Evolutionary conservation across 2,888 invertebrate species (phyloP).

Genomic region (Cyclophora punctaria): DNA sequence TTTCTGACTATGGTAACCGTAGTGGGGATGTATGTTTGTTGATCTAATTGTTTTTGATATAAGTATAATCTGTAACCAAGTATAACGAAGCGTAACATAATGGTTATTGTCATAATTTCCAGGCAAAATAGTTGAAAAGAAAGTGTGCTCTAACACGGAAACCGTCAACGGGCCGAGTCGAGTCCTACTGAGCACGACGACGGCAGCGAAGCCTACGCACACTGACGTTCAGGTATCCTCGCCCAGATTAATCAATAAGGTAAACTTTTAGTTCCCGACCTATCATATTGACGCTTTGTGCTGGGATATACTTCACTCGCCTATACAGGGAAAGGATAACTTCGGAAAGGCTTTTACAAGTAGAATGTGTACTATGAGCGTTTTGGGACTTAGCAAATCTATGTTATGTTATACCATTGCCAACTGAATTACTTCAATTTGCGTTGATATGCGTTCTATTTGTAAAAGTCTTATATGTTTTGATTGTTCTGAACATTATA

Average conservation of each 20-base stretch:
- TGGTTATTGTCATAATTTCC: slow-evolving; percentile 20
- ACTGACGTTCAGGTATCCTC: slow-evolving; percentile 72
- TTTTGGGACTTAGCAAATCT: too few relatives aligned
- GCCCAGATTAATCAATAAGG: slow-evolving; percentile 73
- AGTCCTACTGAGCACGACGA: slow-evolving; percentile 49
- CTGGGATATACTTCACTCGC: slow-evolving; percentile 33
- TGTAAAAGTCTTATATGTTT: too few relatives aligned
- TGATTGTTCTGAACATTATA: too few relatives aligned
- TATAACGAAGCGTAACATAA: too few relatives aligned
- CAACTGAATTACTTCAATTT: too few relatives aligned
- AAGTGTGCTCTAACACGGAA: slow-evolving; percentile 72
- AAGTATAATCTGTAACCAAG: too few relatives aligned
- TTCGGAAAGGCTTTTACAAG: not conserved
- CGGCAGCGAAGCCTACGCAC: slow-evolving; percentile 51
- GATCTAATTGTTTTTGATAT: too few relatives aligned
- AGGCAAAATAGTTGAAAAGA: slow-evolving; percentile 80
- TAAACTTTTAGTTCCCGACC: slow-evolving; percentile 62
- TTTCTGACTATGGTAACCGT: too few relatives aligned
- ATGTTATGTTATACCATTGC: too few relatives aligned
- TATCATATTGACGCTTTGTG: slow-evolving; percentile 40
- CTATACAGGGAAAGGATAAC: slow-evolving; percentile 3
- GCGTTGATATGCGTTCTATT: too few relatives aligned
- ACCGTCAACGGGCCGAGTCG: slow-evolving; percentile 61
- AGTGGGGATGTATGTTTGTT: too few relatives aligned
- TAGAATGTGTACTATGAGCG: too few relatives aligned